phyloP scores from a whole-genome alignment of 2,797 vertebrate genomes.

The Alfaro cultratus region DNA sequence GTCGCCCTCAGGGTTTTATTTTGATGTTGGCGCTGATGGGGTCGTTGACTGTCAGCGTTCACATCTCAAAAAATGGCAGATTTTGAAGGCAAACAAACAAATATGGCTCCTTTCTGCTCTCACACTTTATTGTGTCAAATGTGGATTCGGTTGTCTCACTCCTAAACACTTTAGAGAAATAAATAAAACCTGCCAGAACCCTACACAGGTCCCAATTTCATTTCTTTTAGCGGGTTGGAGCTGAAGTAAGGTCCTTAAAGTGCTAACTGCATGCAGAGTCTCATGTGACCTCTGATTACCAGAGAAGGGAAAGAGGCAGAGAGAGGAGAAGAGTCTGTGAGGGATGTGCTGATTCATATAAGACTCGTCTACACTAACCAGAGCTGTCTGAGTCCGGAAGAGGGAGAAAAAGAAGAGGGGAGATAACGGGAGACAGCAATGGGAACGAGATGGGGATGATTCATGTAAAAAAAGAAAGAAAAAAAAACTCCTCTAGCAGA shows the following conservation, averaged over 20 bases:
- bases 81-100: constrained; percentile 51
- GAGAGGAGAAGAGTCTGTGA: constrained; percentile 42
- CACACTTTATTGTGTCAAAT: constrained; percentile 21
- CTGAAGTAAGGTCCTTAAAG: constrained; percentile 26
- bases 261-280: constrained; percentile 33
- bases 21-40: constrained; percentile 33
- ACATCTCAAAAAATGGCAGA: constrained; percentile 46
- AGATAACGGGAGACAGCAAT: constrained; percentile 55
- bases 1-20: constrained; percentile 39
- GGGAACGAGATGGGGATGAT: constrained; percentile 51
- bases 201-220: neutral
- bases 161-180: constrained; percentile 20
- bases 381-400: constrained; percentile 51
- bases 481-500: constrained; percentile 7
- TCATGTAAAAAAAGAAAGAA: constrained; percentile 48
- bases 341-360: constrained; percentile 63
- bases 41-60: constrained; percentile 57
- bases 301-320: constrained; percentile 35
- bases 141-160: constrained; percentile 28
- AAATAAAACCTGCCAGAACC: constrained; percentile 16
- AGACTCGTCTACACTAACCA: constrained; percentile 62
- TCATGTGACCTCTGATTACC: constrained; percentile 59
- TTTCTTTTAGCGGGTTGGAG: constrained; percentile 32
- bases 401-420: constrained; percentile 26
- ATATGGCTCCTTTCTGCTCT: constrained; percentile 18